Evolutionary conservation across 1,140 invertebrate genomes (phyloP), one percentile per base, ranked within the genome.

Genomic region (Hycleus cichorii): DNA sequence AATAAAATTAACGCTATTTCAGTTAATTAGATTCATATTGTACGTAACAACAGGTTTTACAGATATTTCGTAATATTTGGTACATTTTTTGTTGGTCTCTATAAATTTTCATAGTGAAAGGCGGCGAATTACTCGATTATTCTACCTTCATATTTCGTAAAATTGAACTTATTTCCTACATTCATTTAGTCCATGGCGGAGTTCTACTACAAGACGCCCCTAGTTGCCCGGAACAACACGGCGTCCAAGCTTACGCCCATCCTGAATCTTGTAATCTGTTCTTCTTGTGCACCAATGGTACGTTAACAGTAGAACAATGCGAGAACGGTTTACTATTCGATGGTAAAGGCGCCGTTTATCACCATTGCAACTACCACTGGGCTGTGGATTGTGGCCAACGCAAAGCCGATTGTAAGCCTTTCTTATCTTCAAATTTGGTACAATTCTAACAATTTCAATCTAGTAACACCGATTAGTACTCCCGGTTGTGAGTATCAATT

Each of bases 281-380:
- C 78, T 95, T 91, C 78, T 81, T 93, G 10, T 95, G 93, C 72
- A 88, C 85, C 6, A 95, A 95, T 71, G 93, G 93, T 26, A 93
- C 91, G 2, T 72, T 95, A 64, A 93, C 89, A 2, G 80, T 92
- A 61, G 93, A 95, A 74, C 86, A 85, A 11, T 96, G 93, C 69
- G 92, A 93, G 67, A 95, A 96, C 71, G 93, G 93, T 12, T 79
- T 96, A 9, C 77, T 95, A 3, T 95, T 91, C 69, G 91, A 93
- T 66, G 91, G 92, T 39, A 90, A 91, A 67, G 91, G 91, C 2
- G 82, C 83, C 3, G 87, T 92, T 0, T 86, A 94, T 76, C 86
- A 95, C 69, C 90, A 94, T 77, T 96, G 93, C 80, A 93, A 93
- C 76, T 95, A 95, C 76, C 80, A 93, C 75, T 95, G 93, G 92